These are phyloP conservation scores for Tachuris rubrigastra DNA, from an alignment of 2,113 vertebrate species.

Conservation along the genomic window DNA sequence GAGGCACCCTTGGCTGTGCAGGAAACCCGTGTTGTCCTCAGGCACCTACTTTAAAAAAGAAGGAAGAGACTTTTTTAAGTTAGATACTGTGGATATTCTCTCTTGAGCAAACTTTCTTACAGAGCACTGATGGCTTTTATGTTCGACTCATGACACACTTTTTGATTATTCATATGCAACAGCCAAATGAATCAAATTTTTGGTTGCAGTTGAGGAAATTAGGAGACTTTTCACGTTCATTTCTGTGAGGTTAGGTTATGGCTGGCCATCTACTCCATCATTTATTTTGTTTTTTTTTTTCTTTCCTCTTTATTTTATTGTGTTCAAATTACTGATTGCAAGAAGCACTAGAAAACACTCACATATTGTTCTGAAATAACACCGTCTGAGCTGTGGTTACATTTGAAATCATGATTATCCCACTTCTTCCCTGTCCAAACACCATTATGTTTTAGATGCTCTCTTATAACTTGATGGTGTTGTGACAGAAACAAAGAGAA, in stretches of 20 bases:
- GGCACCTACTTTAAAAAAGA: constrained; percentile 6
- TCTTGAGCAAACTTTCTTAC: neutral
- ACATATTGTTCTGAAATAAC: neutral
- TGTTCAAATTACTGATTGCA: neutral
- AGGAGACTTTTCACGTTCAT: neutral
- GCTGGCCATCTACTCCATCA: neutral
- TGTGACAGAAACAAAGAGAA: constrained; percentile 19
- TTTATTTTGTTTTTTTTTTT: neutral
- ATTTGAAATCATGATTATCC: constrained; percentile 37
- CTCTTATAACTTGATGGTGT: neutral
- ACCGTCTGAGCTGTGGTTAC: constrained; percentile 24
- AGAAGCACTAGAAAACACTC: neutral
- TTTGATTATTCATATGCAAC: neutral
- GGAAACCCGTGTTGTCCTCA: neutral
- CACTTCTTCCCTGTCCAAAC: constrained; percentile 35
- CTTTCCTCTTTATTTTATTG: neutral
- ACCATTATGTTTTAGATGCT: constrained; percentile 19
- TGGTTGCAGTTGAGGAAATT: neutral
- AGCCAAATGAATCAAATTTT: neutral
- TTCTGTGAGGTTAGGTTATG: neutral
- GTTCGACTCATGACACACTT: neutral
- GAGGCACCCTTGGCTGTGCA: neutral
- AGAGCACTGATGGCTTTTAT: neutral
- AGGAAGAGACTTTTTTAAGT: neutral
- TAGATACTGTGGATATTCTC: neutral